Base-by-base conservation (phyloP, 2,797 vertebrate genomes). In the Choloepus didactylus region DNA sequence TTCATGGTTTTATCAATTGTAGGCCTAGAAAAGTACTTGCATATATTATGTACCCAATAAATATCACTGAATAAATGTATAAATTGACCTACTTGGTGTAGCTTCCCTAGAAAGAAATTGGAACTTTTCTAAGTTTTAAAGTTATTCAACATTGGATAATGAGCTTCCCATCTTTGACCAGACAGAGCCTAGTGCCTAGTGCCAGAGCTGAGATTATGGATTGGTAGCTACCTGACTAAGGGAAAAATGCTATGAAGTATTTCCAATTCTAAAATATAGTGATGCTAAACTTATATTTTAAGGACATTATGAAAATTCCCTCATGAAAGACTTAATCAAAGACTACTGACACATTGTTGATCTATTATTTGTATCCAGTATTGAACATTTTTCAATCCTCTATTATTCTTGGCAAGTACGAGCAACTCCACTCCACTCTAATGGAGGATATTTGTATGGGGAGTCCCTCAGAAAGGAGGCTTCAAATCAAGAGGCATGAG, bases 271-370 rank as follows among this genome's bases (percentile, higher is more conserved):
- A 85, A 93, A 35, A 46, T 59, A 56, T 16, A 8, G 0, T 41
- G 64, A 69, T 31, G 3, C 31, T 49, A 23, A 21, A 87, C 62
- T 54, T 38, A 49, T 44, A 83, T 70, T 94, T 67, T 35, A 49
- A 46, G 66, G 49, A 83, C 29, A 89, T 94, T 67, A 67, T 95
- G 41, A 89, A 94, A 96, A 84, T 69, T 19, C 12, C 31, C 66
- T 91, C 35, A 54, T 51, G 44, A 95, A 92, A 84, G 46, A 81
- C 6, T 56, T 80, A 86, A 86, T 16, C 69, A 51, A 94, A 35
- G 77, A 64, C 15, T 84, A 60, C 10, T 72, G 35, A 35, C 35
- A 35, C 35, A 69, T 5, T 85, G 4, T 64, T 69, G 79, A 62
- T 31, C 19, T 88, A 15, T 44, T 21, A 77, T 91, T 76, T 87